These are phyloP conservation scores for Phymatocera aterrima DNA, from an alignment of 2,888 invertebrate genomes.

Conservation along the genomic window DNA sequence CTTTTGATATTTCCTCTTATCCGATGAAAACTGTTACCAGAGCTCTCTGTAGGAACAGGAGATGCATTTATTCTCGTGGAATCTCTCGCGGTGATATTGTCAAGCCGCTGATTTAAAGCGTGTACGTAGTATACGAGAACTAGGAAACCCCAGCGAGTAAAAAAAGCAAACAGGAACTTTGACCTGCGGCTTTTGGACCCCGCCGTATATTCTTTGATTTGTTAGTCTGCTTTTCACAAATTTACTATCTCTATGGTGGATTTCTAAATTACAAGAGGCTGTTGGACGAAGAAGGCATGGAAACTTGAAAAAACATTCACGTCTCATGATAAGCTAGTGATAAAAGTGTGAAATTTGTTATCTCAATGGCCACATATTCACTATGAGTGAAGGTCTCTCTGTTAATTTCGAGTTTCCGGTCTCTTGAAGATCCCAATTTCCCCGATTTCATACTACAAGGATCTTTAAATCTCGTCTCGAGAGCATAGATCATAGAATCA, in stretches of 20 bases:
- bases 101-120: background rate
- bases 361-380: too few species aligned
- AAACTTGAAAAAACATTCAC: too few species aligned
- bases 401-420: too few species aligned
- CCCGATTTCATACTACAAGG: background rate
- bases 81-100: background rate
- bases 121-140: background rate
- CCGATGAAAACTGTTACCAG: background rate
- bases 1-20: background rate
- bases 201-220: too few species aligned
- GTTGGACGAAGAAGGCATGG: too few species aligned
- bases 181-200: too few species aligned
- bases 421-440: background rate
- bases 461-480: background rate
- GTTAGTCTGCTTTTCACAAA: too few species aligned
- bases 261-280: too few species aligned
- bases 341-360: too few species aligned
- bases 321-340: too few species aligned
- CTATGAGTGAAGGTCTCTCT: too few species aligned
- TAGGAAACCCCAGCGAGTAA: background rate
- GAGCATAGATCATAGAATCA: constrained; percentile 33
- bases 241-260: too few species aligned
- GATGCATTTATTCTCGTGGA: background rate
- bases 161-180: background rate
- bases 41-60: background rate